phyloP scores from a whole-genome alignment of 2,888 invertebrate species.

The Apodemia hepburni region DNA sequence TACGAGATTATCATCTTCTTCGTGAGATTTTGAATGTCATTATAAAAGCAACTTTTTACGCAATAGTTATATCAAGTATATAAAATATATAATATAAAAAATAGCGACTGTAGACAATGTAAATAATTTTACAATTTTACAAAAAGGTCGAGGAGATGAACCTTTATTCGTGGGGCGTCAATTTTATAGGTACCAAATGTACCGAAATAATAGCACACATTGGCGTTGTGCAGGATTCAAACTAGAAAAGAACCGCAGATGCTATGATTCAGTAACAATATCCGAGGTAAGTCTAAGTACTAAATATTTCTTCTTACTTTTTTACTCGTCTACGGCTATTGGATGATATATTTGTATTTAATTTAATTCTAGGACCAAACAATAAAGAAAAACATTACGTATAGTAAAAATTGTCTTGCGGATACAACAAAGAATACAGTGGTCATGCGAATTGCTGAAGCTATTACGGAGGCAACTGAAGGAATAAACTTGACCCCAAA shows the following conservation, averaged over 20 bases:
- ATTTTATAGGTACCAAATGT: background rate
- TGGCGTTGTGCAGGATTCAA: background rate
- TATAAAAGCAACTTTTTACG: conserved; percentile 4
- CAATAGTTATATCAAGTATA: background rate
- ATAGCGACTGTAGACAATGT: conserved; percentile 9
- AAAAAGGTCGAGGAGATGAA: background rate
- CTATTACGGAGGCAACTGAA: background rate
- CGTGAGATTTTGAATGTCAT: conserved; percentile 2
- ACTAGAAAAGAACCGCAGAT: background rate
- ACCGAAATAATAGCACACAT: background rate
- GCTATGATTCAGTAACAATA: background rate
- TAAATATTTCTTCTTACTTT: background rate
- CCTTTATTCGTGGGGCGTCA: background rate
- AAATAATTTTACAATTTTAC: conserved; percentile 2
- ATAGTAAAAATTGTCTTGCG: background rate
- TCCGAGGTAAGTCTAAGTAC: background rate
- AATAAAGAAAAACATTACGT: background rate
- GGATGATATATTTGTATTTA: background rate
- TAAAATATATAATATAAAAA: conserved; percentile 2
- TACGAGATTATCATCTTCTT: background rate
- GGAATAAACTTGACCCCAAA: background rate
- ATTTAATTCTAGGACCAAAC: background rate
- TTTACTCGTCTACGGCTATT: background rate
- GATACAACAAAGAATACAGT: conserved; percentile 4
- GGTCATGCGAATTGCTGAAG: conserved; percentile 4